Evolutionary conservation across 2,888 invertebrate genomes (phyloP).

Genomic region (Cantharis nigra): DNA sequence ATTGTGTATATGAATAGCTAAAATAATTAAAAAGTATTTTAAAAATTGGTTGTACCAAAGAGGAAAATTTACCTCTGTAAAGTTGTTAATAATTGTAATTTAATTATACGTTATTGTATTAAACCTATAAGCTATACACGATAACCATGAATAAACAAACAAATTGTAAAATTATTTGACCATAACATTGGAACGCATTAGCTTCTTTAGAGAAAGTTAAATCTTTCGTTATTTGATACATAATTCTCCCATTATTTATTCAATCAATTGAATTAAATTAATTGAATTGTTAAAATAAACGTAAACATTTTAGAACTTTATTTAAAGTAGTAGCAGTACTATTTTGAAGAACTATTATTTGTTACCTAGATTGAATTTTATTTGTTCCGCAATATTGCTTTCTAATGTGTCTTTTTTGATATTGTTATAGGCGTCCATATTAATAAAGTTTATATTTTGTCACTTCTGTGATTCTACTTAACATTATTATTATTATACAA

Average conservation of each 20-base stretch:
- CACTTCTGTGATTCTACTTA: neutral
- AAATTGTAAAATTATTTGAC: neutral
- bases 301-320: neutral
- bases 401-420: neutral
- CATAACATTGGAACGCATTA: neutral
- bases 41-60: neutral
- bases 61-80: neutral
- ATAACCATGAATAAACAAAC: neutral
- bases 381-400: neutral
- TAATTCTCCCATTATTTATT: neutral
- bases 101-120: neutral
- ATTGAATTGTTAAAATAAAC: neutral
- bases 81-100: neutral
- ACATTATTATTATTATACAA: neutral
- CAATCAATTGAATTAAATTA: neutral
- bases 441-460: neutral
- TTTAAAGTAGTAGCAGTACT: neutral
- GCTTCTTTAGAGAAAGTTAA: neutral
- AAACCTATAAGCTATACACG: neutral
- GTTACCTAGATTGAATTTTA: neutral
- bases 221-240: neutral
- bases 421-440: neutral
- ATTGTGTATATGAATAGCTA: too few relatives aligned
- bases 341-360: neutral
- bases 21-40: neutral